These are phyloP conservation scores for Pseudomugil tenellus DNA, from an alignment of 2,797 vertebrate genomes.

Conservation along the genomic window DNA sequence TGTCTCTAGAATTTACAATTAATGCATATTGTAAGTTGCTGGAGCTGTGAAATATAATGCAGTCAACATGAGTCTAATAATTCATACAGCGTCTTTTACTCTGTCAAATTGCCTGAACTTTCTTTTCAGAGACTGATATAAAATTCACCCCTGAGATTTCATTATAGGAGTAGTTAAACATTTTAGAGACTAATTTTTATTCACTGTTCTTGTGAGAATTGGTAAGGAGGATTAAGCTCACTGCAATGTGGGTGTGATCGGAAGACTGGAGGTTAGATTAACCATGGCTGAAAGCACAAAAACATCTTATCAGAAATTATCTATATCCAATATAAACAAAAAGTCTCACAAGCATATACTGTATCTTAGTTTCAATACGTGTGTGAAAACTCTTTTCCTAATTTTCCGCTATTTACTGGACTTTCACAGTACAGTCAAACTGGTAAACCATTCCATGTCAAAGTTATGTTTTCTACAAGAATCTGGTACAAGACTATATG, in stretches of 20 bases:
- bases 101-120: background rate
- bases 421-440: too few species aligned
- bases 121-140: background rate
- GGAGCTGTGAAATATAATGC: background rate
- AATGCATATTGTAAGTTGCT: constrained; percentile 2
- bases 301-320: background rate
- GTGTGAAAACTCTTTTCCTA: background rate
- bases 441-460: too few species aligned
- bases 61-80: background rate
- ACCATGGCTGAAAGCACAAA: too few species aligned
- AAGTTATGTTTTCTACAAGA: too few species aligned
- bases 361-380: background rate
- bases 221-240: background rate
- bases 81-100: background rate
- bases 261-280: background rate
- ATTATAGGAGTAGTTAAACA: background rate
- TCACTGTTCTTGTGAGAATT: background rate
- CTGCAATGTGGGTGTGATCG: background rate
- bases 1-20: constrained; percentile 15
- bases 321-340: background rate
- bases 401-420: too few species aligned
- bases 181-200: background rate
- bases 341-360: background rate
- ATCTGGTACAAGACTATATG: too few species aligned
- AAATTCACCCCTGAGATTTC: background rate